A percentile compares a stretch with the other conserved stretches of the same genome.
Evolutionary conservation across 2,888 invertebrate species (phyloP).

Genomic region (Lydus trimaculatus): DNA sequence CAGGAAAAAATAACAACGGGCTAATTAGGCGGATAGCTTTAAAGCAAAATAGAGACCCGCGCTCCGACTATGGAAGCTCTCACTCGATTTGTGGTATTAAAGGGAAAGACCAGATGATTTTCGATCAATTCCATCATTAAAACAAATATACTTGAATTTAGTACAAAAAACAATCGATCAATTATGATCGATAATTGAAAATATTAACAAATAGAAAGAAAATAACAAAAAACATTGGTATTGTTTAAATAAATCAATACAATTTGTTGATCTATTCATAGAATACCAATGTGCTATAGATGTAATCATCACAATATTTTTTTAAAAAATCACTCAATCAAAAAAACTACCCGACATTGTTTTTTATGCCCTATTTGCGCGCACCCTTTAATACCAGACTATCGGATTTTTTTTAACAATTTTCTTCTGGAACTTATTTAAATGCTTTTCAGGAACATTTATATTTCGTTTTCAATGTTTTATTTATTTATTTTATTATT

Average conservation of each 20-base stretch:
- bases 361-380: conserved; percentile 52
- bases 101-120: conserved; percentile 55
- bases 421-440: conserved; percentile 44
- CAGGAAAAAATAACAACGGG: conserved; percentile 44
- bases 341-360: conserved; percentile 55
- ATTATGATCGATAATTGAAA: neutral
- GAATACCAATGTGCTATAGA: neutral
- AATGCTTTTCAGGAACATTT: conserved; percentile 65
- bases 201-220: neutral
- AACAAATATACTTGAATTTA: neutral
- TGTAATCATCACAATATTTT: conserved; percentile 26
- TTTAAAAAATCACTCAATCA: conserved; percentile 44
- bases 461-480: conserved; percentile 47
- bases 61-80: conserved; percentile 61
- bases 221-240: neutral
- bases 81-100: conserved; percentile 60
- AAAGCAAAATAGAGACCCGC: conserved; percentile 61
- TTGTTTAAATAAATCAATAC: neutral
- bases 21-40: conserved; percentile 45
- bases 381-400: conserved; percentile 61
- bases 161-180: neutral
- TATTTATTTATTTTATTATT: conserved; percentile 29
- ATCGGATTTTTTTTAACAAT: conserved; percentile 25
- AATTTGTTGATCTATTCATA: too few relatives aligned
- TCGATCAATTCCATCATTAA: neutral